phyloP scores from a whole-genome alignment of 2,113 vertebrate species.

The Coturnix japonica region DNA sequence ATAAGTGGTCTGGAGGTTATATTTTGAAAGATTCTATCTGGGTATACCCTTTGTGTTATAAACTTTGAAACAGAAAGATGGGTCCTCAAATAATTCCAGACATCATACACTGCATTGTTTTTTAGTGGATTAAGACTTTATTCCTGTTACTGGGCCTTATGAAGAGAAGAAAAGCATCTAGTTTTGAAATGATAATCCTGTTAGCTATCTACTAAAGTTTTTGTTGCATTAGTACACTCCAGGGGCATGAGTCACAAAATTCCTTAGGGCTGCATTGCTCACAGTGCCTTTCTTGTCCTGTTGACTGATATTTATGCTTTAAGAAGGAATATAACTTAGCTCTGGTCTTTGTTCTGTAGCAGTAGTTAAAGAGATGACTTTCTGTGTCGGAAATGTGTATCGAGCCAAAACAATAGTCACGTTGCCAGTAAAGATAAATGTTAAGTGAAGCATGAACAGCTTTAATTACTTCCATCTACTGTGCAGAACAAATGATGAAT shows the following conservation, averaged over 20 bases:
- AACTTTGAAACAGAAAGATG: conserved; percentile 33
- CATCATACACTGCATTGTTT: conserved; percentile 12
- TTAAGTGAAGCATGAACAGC: conserved; percentile 9
- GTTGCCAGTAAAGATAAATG: conserved; percentile 28
- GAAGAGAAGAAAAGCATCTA: not conserved
- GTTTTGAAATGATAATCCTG: not conserved
- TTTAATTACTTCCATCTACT: conserved; percentile 49
- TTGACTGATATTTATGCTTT: not conserved
- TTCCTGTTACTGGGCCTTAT: not conserved
- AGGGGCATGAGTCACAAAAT: not conserved
- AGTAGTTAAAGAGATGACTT: not conserved
- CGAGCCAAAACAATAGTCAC: conserved; percentile 31
- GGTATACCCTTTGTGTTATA: not conserved
- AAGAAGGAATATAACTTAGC: not conserved
- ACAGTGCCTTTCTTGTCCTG: not conserved
- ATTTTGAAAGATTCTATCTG: not conserved
- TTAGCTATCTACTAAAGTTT: not conserved
- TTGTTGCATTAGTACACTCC: not conserved
- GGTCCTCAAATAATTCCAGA: conserved; percentile 60
- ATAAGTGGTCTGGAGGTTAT: not conserved
- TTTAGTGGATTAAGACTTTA: not conserved
- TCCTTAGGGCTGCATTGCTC: not conserved
- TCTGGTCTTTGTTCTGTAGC: not conserved
- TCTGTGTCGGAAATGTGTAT: conserved; percentile 37
- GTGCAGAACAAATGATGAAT: not conserved